Evolutionary conservation across 2,113 vertebrate genomes (phyloP).

Genomic region (Ailurus styani): DNA sequence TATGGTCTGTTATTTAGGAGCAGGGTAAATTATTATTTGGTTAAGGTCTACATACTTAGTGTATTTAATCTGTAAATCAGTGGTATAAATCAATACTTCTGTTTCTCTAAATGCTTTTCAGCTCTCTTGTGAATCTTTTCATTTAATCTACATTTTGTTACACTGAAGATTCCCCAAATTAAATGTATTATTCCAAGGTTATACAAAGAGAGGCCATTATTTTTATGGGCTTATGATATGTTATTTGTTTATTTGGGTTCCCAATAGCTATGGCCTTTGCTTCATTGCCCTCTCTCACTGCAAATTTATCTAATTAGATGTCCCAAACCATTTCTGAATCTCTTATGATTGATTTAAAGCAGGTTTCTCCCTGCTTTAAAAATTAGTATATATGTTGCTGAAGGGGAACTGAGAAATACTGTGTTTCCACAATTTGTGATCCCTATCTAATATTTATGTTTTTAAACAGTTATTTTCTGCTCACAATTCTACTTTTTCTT

Average conservation of each 20-base stretch:
- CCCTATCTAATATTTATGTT: background rate
- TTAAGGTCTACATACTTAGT: background rate
- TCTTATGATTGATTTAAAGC: background rate
- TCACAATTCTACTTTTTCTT: background rate
- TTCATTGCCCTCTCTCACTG: background rate
- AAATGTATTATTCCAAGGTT: background rate
- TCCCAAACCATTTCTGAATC: background rate
- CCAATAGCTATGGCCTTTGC: background rate
- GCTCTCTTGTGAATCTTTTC: background rate
- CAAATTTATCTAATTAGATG: background rate
- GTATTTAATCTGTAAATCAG: background rate
- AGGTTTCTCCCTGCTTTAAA: background rate
- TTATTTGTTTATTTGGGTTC: background rate
- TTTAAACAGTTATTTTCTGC: background rate
- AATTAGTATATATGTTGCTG: background rate
- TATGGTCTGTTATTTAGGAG: background rate
- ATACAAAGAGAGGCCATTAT: background rate
- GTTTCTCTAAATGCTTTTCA: background rate
- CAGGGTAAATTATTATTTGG: background rate
- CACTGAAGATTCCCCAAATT: background rate
- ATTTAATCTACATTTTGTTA: background rate
- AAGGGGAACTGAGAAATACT: background rate
- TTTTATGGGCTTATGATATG: background rate
- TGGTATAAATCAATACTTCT: background rate
- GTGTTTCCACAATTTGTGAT: background rate